These are phyloP conservation scores for Teleopsis dalmanni DNA, from an alignment of 1,140 invertebrate species.

Conservation along the genomic window DNA sequence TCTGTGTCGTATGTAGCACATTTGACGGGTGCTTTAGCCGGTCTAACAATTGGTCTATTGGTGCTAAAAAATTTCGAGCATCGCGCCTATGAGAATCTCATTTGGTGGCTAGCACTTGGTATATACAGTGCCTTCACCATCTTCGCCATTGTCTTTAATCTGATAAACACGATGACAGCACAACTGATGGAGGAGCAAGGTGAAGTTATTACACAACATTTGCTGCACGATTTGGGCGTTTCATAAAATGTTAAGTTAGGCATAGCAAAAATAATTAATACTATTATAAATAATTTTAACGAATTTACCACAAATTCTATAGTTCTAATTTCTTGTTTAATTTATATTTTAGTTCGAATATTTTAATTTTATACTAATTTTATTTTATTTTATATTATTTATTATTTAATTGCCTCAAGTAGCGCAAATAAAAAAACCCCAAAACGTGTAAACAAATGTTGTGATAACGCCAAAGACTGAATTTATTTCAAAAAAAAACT, in stretches of 20 bases:
- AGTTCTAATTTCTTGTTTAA: no score
- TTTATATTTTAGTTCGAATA: no score
- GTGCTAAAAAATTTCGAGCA: slow-evolving; percentile 95
- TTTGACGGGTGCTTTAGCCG: slow-evolving; percentile 81
- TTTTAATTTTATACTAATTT: neutral
- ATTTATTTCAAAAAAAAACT: slow-evolving; percentile 31
- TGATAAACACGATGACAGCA: slow-evolving; percentile 60
- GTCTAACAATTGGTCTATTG: slow-evolving; percentile 79
- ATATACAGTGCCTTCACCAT: slow-evolving; percentile 87
- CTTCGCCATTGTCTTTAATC: slow-evolving; percentile 87
- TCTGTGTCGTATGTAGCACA: slow-evolving; percentile 93
- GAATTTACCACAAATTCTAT: neutral
- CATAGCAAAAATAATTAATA: neutral
- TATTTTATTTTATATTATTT: neutral
- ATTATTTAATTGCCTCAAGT: slow-evolving; percentile 2
- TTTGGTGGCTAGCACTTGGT: slow-evolving; percentile 92
- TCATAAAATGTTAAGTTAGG: slow-evolving; percentile 27
- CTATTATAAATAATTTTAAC: neutral
- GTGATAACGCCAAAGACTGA: slow-evolving; percentile 46
- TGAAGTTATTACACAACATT: slow-evolving; percentile 43
- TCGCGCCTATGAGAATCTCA: slow-evolving; percentile 81
- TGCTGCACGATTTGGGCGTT: slow-evolving; percentile 42
- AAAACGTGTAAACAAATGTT: slow-evolving; percentile 44
- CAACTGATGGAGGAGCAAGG: slow-evolving; percentile 42
- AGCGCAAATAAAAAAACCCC: slow-evolving; percentile 13